Base-by-base conservation (phyloP, 2,888 invertebrate species). In the Hedya salicella region DNA sequence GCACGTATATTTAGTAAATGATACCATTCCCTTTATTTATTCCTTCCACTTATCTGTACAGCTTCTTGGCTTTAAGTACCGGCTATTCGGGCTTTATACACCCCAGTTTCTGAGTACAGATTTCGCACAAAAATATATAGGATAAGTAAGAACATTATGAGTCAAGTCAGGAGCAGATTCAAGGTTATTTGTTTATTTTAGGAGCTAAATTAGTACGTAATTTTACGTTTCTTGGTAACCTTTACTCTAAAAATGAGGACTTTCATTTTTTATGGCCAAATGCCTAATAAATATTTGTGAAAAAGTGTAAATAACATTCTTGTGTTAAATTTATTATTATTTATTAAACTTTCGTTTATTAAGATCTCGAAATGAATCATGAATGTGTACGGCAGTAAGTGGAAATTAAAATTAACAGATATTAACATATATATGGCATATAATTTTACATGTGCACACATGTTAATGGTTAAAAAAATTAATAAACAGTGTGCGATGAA, bases 1-100 rank as follows among this genome's bases (percentile, higher is more conserved):
- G 54, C 61, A 66, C 61, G 66, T 66, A 61, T 66, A 61, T 66
- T 66, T 49, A 61, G 14, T 54, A 66, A 66, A 66, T 66, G 66
- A 66, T 49, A 61, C 61, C 59, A 60, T 65, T 60, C 32, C 40
- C 53, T 53, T 65, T 66, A 66, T 66, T 66, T 66, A 66, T 66
- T 66, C 42, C 48, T 49, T 61, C 21, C 53, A 36, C 49, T 61
- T 61, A 61, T 66, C 66, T 54, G 61, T 66, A 49, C 48, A 49
- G 54, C 48, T 54, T 66, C 53, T 52, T 66, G 61, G 61, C 61
- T 66, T 60, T 61, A 49, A 61, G 61, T 54, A 54, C 61, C 25
- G 46, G 30, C 65, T 60, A 66, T 66, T 66, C 9, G 46, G 40
- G 17, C 30, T 53, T 48, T 53, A 60, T 65, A 17, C 14, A 36